Evolutionary conservation across 2,113 vertebrate genomes (phyloP).

Genomic region (Ia io): DNA sequence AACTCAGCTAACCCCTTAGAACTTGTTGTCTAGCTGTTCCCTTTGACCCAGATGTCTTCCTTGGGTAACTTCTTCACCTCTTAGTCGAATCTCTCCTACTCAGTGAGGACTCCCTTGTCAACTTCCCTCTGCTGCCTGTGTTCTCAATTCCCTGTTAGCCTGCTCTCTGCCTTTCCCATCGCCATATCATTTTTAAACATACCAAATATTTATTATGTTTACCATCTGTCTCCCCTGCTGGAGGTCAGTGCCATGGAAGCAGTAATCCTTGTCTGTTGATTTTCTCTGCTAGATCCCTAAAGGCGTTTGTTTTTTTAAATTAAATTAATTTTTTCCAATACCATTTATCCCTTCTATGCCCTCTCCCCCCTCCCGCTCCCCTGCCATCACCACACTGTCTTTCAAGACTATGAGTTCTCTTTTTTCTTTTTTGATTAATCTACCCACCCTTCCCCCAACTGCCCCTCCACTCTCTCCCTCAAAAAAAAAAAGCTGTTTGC

Average conservation of each 20-base stretch:
- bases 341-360: too few species aligned
- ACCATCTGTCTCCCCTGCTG: not conserved
- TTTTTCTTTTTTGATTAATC: too few species aligned
- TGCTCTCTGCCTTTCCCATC: not conserved
- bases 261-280: not conserved
- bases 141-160: not conserved
- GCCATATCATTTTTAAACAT: not conserved
- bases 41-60: not conserved
- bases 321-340: too few species aligned
- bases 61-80: not conserved
- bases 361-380: too few species aligned
- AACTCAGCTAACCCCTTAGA: not conserved
- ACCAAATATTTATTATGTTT: not conserved
- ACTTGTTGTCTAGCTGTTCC: not conserved
- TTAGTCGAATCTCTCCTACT: not conserved
- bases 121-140: not conserved
- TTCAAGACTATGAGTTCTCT: too few species aligned
- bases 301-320: not conserved
- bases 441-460: too few species aligned
- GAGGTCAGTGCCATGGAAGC: not conserved
- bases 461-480: too few species aligned
- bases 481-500: too few species aligned
- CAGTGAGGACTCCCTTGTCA: not conserved
- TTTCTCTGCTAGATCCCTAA: not conserved
- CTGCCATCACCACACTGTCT: too few species aligned